Evolutionary conservation across 2,888 invertebrate genomes (phyloP).

Genomic region (Vannuccia rotundouncinata): DNA sequence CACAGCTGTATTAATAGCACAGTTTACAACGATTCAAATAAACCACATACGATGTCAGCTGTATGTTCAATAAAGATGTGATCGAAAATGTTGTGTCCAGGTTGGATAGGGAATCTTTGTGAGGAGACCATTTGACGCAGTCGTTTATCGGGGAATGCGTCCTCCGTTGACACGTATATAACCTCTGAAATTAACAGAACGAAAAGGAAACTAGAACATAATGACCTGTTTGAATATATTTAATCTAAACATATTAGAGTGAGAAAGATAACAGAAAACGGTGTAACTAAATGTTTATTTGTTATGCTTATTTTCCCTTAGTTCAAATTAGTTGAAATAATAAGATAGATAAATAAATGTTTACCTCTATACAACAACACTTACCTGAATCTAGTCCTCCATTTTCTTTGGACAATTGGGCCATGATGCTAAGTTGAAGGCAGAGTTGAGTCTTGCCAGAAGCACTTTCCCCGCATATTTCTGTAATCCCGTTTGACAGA

Average conservation of each 20-base stretch:
- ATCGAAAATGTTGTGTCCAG: conserved; percentile 53
- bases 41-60: conserved; percentile 61
- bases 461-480: conserved; percentile 73
- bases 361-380: too few relatives aligned
- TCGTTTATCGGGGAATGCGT: conserved; percentile 67
- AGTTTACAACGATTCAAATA: too few relatives aligned
- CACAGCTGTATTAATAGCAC: too few relatives aligned
- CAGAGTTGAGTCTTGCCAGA: conserved; percentile 75
- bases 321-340: background rate
- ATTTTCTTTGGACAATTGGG: conserved; percentile 60
- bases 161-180: conserved; percentile 72
- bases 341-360: too few relatives aligned
- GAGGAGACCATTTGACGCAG: conserved; percentile 59
- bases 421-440: conserved; percentile 66
- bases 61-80: conserved; percentile 66
- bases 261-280: too few relatives aligned
- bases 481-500: conserved; percentile 65
- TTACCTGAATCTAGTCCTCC: conserved; percentile 60
- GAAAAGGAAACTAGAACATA: too few relatives aligned
- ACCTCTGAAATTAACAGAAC: conserved; percentile 60
- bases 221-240: too few relatives aligned
- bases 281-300: too few relatives aligned
- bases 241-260: too few relatives aligned
- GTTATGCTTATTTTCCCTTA: conserved; percentile 30
- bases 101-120: conserved; percentile 36